Evolutionary conservation across 1,140 invertebrate genomes (phyloP).

Genomic region (Alviniconcha marisindica): DNA sequence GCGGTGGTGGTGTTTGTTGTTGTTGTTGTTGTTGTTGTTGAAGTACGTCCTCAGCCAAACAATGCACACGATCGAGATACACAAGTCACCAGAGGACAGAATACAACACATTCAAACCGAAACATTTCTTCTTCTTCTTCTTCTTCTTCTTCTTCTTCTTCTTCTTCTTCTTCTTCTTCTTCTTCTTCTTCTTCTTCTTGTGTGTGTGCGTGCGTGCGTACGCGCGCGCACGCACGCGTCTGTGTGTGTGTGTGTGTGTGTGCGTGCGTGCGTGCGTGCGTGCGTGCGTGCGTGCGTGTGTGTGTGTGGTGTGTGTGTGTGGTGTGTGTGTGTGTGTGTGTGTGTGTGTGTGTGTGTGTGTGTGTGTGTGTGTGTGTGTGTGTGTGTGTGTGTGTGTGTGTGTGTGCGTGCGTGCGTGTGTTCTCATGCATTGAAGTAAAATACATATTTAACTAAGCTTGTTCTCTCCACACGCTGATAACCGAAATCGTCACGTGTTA

Average conservation of each 20-base stretch:
- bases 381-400: slow-evolving; percentile 15
- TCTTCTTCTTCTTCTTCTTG: background rate
- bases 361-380: slow-evolving; percentile 15
- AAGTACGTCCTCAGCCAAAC: too few relatives aligned
- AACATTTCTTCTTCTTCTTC: background rate
- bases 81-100: too few relatives aligned
- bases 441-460: too few relatives aligned
- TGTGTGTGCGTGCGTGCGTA: slow-evolving; percentile 11
- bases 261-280: slow-evolving; percentile 13
- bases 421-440: too few relatives aligned
- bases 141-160: background rate
- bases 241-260: slow-evolving; percentile 15
- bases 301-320: slow-evolving; percentile 2
- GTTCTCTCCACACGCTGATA: too few relatives aligned
- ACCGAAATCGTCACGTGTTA: too few relatives aligned
- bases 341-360: slow-evolving; percentile 1
- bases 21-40: too few relatives aligned
- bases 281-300: slow-evolving; percentile 8
- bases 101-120: too few relatives aligned
- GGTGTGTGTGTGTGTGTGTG: background rate
- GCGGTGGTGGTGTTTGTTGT: too few relatives aligned
- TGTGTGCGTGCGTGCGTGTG: background rate
- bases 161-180: background rate
- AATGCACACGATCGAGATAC: too few relatives aligned
- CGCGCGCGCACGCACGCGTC: background rate